Percentiles rank a stretch among this genome's conserved stretches.
Evolutionary conservation across 1,140 invertebrate genomes (phyloP).

Genomic region (Aphaenogaster rudis): DNA sequence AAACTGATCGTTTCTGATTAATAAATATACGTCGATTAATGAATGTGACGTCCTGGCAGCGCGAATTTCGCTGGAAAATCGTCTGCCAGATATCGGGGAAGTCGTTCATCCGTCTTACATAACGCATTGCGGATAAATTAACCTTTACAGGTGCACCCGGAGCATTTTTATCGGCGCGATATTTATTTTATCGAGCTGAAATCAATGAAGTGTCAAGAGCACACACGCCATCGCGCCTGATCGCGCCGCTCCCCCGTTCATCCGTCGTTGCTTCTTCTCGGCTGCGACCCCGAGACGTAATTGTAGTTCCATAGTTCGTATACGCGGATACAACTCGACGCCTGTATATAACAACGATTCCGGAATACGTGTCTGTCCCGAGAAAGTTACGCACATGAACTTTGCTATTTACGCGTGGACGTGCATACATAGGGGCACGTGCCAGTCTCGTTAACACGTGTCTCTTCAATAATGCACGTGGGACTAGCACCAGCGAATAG

Average conservation of each 20-base stretch:
- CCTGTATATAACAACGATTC: conserved; percentile 34
- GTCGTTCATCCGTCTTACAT: conserved; percentile 1
- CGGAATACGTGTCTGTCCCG: background rate
- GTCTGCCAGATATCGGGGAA: background rate
- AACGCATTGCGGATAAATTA: conserved; percentile 53
- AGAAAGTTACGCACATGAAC: conserved; percentile 24
- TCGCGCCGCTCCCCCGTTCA: background rate
- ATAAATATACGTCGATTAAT: background rate
- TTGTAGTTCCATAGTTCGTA: conserved; percentile 60
- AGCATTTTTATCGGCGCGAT: conserved; percentile 21
- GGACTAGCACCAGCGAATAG: background rate
- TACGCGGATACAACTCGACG: background rate
- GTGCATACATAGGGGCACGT: background rate
- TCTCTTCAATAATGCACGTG: background rate
- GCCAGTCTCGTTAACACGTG: background rate
- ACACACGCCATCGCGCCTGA: background rate
- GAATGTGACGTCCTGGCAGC: too few species aligned
- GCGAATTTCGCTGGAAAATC: background rate
- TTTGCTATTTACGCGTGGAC: background rate
- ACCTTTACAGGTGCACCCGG: conserved; percentile 10
- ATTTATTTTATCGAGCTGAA: conserved; percentile 60
- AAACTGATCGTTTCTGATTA: background rate
- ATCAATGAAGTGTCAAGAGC: conserved; percentile 38
- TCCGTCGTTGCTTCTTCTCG: conserved; percentile 24
- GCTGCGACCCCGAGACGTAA: conserved; percentile 3